Evolutionary conservation across 2,797 vertebrate species (phyloP).

Genomic region (Sebastes alutus): DNA sequence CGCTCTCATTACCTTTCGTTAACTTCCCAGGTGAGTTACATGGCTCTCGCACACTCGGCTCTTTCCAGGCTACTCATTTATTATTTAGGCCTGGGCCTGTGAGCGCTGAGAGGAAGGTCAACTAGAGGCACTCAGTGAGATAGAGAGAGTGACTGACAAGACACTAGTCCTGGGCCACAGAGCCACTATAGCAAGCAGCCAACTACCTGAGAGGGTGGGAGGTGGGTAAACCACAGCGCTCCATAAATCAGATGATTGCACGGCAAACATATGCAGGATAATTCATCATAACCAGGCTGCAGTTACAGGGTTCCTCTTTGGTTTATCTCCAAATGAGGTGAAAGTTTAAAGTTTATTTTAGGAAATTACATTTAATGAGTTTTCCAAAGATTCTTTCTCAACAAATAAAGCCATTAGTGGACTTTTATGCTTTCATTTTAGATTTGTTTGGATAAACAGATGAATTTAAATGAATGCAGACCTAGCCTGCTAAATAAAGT

Average conservation of each 20-base stretch:
- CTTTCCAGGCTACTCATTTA: slow-evolving; percentile 75
- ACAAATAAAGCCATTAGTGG: background rate
- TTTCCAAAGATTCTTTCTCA: background rate
- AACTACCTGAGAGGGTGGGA: background rate
- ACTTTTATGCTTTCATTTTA: too few species aligned
- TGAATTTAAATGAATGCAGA: too few species aligned
- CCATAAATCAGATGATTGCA: slow-evolving; percentile 22
- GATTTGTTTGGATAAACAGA: too few species aligned
- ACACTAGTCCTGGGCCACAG: slow-evolving; percentile 28
- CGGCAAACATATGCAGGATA: background rate
- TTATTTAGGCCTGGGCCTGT: slow-evolving; percentile 77
- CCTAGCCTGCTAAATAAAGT: too few species aligned
- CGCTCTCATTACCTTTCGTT: slow-evolving; percentile 40
- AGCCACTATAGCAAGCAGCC: background rate
- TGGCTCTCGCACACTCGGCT: slow-evolving; percentile 31
- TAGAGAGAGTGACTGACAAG: slow-evolving; percentile 65
- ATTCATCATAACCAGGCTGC: background rate
- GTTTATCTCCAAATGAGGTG: background rate
- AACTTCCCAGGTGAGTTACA: slow-evolving; percentile 45
- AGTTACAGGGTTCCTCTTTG: slow-evolving; percentile 5
- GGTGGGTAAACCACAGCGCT: background rate
- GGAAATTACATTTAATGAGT: background rate
- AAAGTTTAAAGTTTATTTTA: background rate
- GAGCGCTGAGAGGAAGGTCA: slow-evolving; percentile 77
- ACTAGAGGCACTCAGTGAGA: slow-evolving; percentile 70